phyloP scores from a whole-genome alignment of 2,797 vertebrate genomes.

The Hipposideros larvatus region DNA sequence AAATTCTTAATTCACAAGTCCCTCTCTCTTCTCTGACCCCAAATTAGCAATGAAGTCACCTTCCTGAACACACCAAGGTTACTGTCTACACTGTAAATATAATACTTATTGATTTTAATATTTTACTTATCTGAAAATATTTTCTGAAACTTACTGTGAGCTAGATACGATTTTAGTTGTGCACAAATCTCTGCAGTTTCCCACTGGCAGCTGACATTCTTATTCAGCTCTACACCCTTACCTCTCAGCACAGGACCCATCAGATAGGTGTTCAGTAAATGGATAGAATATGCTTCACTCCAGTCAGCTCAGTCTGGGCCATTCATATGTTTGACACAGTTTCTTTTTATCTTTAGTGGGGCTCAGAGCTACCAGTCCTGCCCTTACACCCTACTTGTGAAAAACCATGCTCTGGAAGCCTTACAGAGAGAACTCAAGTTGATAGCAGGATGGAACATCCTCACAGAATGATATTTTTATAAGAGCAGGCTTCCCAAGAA shows the following conservation, averaged over 20 bases:
- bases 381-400: neutral
- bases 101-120: neutral
- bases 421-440: neutral
- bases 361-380: neutral
- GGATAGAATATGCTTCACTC: neutral
- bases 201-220: too few species aligned
- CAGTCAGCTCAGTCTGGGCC: neutral
- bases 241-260: neutral
- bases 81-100: neutral
- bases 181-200: neutral
- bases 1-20: neutral
- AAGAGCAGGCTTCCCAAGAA: neutral
- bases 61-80: neutral
- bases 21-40: neutral
- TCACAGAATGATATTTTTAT: neutral
- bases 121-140: neutral
- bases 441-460: neutral
- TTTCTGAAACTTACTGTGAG: neutral
- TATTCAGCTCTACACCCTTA: neutral
- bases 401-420: neutral
- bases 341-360: neutral
- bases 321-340: neutral
- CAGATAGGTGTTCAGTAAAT: neutral
- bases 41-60: neutral
- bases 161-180: too few species aligned